Evolutionary conservation across 2,113 vertebrate genomes (phyloP), one percentile per base, ranked within the genome.

Genomic region (Oxyruncus cristatus): DNA sequence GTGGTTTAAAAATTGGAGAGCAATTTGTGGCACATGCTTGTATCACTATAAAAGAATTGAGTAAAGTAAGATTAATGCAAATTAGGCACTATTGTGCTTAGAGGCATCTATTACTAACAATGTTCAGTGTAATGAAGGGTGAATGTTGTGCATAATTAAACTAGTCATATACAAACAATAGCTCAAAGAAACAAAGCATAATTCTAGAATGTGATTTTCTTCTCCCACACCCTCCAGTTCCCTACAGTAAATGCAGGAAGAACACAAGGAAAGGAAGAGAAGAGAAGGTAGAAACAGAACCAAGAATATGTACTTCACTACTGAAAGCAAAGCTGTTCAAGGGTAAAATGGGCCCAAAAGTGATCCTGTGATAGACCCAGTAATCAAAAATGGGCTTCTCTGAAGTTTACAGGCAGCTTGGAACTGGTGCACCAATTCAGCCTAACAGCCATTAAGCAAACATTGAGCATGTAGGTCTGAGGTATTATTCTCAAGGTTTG

Each of bases 81-180:
- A 97, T 96, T 93, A 94, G 66, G 41, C 85, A 89, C 95, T 96
- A 94, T 89, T 95, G 88, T 94, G 93, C 91, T 97, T 77, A 92
- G 94, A 97, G 92, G 87, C 95, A 96, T 93, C 90, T 94, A 87
- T 79, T 91, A 68, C 93, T 96, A 96, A 92, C 91, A 95, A 47
- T 27, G 19, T 85, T 96, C 93, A 76, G 58, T 94, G 89, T 95
- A 97, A 96, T 94, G 93, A 96, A 96, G 68, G 65, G 75, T 92
- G 94, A 96, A 97, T 90, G 84, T 84, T 95, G 84, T 96, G 84
- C 94, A 91, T 96, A 92, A 97, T 97, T 96, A 97, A 96, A 86
- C 90, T 91, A 96, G 68, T 92, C 81, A 86, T 97, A 97, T 90
- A 79, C 68, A 97, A 97, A 97, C 88, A 96, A 88, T 85, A 89